Conservation (phyloP, 2,797 vertebrate species). For the Prunella strophiata region DNA sequence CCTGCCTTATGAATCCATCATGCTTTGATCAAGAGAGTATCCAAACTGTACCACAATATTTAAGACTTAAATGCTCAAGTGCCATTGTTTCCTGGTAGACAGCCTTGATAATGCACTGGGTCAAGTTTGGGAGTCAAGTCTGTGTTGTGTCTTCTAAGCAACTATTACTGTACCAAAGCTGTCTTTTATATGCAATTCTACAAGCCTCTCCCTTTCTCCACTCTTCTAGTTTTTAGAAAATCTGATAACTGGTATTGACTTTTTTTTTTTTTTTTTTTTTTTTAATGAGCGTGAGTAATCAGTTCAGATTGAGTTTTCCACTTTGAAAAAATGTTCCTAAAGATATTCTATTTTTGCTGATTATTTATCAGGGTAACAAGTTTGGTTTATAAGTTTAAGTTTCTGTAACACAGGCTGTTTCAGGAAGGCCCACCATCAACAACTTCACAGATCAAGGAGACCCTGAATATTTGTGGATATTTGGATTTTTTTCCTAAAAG, state of each 20-base stretch:
- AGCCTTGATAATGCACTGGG: neutral
- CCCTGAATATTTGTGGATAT: neutral
- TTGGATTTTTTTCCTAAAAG: neutral
- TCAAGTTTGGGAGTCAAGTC: neutral
- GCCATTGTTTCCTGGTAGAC: neutral
- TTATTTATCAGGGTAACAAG: neutral
- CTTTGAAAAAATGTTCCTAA: neutral
- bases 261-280: neutral
- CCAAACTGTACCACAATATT: neutral
- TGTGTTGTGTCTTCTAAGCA: neutral
- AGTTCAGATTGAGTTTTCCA: neutral
- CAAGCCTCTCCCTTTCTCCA: neutral
- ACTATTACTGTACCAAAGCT: neutral
- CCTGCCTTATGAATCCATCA: neutral
- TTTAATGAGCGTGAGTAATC: neutral
- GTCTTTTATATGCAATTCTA: neutral
- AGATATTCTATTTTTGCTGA: conserved; percentile 12
- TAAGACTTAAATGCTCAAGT: neutral
- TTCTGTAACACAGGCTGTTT: neutral
- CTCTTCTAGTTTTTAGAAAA: neutral
- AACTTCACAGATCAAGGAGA: neutral
- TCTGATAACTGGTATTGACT: conserved; percentile 22
- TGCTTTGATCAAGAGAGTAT: neutral
- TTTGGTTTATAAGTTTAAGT: neutral
- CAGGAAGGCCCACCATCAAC: neutral